Evolutionary conservation across 2,888 invertebrate genomes (phyloP), one percentile per base, ranked within the genome.

Genomic region (Acanthosepion esculentum): DNA sequence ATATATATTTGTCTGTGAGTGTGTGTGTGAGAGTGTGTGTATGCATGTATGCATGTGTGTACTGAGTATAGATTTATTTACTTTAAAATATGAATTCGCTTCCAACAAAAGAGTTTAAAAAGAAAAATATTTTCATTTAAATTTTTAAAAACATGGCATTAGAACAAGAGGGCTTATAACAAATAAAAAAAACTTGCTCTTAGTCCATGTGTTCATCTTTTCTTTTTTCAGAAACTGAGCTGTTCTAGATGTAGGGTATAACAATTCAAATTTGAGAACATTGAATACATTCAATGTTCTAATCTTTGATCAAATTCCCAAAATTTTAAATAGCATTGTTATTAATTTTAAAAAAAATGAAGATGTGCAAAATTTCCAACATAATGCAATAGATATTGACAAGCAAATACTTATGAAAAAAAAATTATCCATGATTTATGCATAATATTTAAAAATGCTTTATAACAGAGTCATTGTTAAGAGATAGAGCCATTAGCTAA

Each of bases 71-170:
- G 55, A 55, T 64, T 64, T 29, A 29, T 78, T 29, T 78, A 15
- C n/a, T 78, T 78, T n/a, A 78, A 78, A 78, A 78, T 78, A n/a
- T n/a, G 78, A 78, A 78, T 78, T 78, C 78, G 78, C 78, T 78
- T 78, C 78, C 78, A 78, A 78, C 78, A 78, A 78, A 78, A 78
- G 15, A 78, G n/a, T 78, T 78, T 78, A 33, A n/a, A 78, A 78
- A 78, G n/a, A 33, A 78, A 78, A 78, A 78, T 78, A 78, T 33
- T 15, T 41, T 78, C 15, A 78, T 78, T 78, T n/a, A n/a, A 78
- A 78, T 33, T 78, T 33, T n/a, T 78, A 78, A 33, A 78, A 78
- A 78, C n/a, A 78, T 78, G 78, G 78, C 78, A 78, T 78, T 78
- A 15, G 78, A 78, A 78, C 78, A 78, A 78, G 78, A 78, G 23